phyloP scores from a whole-genome alignment of 1,140 invertebrate species.

The Drosophila bifasciata region DNA sequence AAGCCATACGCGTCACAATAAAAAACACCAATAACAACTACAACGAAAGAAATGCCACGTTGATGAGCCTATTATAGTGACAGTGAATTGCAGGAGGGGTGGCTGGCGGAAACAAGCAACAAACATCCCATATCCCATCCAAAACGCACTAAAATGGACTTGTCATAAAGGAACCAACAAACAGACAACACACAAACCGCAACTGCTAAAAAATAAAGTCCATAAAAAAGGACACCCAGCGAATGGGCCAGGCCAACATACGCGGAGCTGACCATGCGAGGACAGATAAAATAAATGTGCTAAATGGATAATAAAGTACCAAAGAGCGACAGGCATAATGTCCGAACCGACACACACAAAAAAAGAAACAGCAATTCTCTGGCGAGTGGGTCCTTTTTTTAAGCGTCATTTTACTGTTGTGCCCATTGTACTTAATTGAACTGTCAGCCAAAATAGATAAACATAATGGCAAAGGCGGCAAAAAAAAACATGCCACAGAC shows the following conservation, averaged over 20 bases:
- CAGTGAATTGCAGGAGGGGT: constrained; percentile 50
- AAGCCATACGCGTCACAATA: constrained; percentile 44
- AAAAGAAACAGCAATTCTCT: constrained; percentile 36
- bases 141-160: constrained; percentile 55
- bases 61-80: constrained; percentile 78
- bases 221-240: constrained; percentile 55
- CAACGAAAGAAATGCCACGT: constrained; percentile 55
- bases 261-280: constrained; percentile 71
- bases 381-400: constrained; percentile 56
- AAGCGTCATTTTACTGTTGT: constrained; percentile 79
- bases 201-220: constrained; percentile 79
- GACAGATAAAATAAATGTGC: constrained; percentile 79
- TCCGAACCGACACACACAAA: constrained; percentile 58
- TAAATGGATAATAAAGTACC: constrained; percentile 82
- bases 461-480: constrained; percentile 51
- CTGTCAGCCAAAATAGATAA: constrained; percentile 77
- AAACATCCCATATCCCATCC: constrained; percentile 36
- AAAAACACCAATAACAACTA: constrained; percentile 53
- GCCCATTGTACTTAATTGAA: constrained; percentile 79
- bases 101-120: constrained; percentile 19
- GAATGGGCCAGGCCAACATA: constrained; percentile 67
- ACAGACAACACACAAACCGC: constrained; percentile 50
- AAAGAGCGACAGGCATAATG: constrained; percentile 76
- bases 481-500: constrained; percentile 22
- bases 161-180: constrained; percentile 34